A percentile compares a stretch with the other conserved stretches of the same genome.
phyloP scores from a whole-genome alignment of 2,888 invertebrate species.

The Oscheius onirici region DNA sequence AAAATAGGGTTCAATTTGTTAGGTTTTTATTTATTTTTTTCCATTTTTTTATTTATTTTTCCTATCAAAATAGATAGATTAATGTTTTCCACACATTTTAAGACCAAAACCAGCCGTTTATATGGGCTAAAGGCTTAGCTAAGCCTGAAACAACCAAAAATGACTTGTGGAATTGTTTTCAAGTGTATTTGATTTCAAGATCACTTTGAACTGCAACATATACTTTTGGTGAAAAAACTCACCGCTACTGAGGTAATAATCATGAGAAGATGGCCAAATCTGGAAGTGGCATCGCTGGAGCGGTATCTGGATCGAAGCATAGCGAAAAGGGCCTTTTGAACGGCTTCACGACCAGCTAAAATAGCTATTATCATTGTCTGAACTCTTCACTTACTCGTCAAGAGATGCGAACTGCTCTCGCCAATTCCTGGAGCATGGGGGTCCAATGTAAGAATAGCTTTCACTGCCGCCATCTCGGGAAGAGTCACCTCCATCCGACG shows the following conservation, averaged over 20 bases:
- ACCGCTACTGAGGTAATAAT: slow-evolving; percentile 33
- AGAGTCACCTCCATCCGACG: slow-evolving; percentile 21
- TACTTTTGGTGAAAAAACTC: slow-evolving; percentile 2
- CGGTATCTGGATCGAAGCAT: slow-evolving; percentile 2
- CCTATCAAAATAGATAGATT: too few relatives aligned
- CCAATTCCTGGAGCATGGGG: slow-evolving; percentile 32
- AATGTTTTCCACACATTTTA: too few relatives aligned
- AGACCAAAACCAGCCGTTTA: too few relatives aligned
- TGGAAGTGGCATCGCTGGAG: slow-evolving; percentile 21
- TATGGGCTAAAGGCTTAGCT: too few relatives aligned
- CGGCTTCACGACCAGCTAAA: slow-evolving; percentile 33
- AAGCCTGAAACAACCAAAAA: too few relatives aligned
- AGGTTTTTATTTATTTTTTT: not conserved
- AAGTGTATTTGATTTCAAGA: too few relatives aligned
- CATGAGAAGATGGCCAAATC: slow-evolving; percentile 32
- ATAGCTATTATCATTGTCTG: not conserved
- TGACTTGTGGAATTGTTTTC: too few relatives aligned
- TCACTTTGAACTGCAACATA: not conserved
- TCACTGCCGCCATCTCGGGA: slow-evolving; percentile 29
- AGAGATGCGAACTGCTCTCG: slow-evolving; percentile 14
- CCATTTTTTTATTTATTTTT: too few relatives aligned
- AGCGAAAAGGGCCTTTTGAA: slow-evolving; percentile 28
- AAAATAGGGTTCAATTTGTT: not conserved
- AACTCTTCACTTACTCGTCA: slow-evolving; percentile 24
- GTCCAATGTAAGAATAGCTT: slow-evolving; percentile 25